A percentile compares a stretch with the other conserved stretches of the same genome.
These are phyloP conservation scores for Columba janthina DNA, from an alignment of 2,113 vertebrate species.

Conservation along the genomic window DNA sequence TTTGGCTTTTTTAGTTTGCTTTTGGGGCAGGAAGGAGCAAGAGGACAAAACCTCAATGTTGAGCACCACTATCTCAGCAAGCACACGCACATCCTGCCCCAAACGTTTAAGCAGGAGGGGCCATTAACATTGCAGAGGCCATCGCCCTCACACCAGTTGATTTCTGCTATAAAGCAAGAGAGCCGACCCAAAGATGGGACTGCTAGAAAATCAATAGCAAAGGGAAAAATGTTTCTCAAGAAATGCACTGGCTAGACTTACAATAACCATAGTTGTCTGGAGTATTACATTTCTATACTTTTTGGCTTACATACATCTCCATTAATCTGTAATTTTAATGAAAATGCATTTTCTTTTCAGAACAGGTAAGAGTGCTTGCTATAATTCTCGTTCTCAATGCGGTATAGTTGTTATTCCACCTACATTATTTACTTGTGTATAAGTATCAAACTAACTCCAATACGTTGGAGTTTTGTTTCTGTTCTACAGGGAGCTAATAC, in stretches of 20 bases:
- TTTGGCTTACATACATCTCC: not conserved
- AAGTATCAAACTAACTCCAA: not conserved
- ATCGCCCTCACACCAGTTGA: not conserved
- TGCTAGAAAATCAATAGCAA: not conserved
- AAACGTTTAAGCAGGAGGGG: rapidly evolving
- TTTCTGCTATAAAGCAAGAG: not conserved
- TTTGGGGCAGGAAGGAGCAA: not conserved
- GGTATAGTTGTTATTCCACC: constrained; percentile 24
- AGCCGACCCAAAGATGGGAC: not conserved
- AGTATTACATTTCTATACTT: not conserved
- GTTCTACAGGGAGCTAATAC: constrained; percentile 64
- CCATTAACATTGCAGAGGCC: not conserved
- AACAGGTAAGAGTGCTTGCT: not conserved
- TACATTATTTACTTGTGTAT: not conserved
- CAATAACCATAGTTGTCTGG: not conserved
- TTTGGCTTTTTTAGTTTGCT: not conserved
- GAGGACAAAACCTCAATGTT: not conserved
- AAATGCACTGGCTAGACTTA: not conserved
- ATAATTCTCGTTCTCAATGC: not conserved
- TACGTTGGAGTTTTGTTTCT: constrained; percentile 29
- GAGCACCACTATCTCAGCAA: not conserved
- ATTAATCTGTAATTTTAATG: constrained; percentile 17
- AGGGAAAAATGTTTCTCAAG: not conserved
- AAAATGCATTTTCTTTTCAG: constrained; percentile 39
- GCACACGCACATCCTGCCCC: too few species aligned